Conservation (phyloP, 2,113 vertebrate species). For the Scopus umbretta region DNA sequence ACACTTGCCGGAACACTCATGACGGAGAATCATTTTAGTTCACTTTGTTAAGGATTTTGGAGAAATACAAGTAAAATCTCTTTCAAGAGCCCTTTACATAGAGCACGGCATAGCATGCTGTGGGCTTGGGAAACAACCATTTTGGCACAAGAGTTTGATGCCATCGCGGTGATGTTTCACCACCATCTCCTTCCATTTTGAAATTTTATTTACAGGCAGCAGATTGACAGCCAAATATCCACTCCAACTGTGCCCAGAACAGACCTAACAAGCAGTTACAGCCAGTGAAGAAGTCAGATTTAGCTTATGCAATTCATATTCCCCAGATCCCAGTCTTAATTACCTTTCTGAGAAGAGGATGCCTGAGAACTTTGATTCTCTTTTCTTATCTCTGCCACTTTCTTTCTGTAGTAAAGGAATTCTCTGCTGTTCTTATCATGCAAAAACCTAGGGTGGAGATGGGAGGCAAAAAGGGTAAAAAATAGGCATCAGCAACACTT, state of each 20-base stretch:
- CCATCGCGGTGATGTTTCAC: not conserved
- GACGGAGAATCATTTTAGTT: not conserved
- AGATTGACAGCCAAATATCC: not conserved
- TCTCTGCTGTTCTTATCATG: slow-evolving; percentile 90
- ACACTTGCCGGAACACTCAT: not conserved
- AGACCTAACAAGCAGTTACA: not conserved
- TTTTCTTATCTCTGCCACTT: slow-evolving; percentile 84
- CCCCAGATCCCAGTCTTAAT: not conserved
- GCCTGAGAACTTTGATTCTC: slow-evolving; percentile 67
- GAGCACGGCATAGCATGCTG: not conserved
- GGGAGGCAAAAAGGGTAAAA: not conserved
- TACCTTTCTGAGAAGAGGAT: slow-evolving; percentile 78
- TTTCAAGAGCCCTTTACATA: not conserved
- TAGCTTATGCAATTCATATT: fast-evolving
- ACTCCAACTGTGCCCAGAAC: not conserved
- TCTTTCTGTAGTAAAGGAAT: slow-evolving; percentile 95
- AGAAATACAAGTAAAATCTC: not conserved
- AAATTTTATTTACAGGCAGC: not conserved
- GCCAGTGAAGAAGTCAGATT: not conserved
- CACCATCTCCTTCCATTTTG: not conserved
- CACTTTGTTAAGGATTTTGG: not conserved
- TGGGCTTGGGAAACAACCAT: not conserved
- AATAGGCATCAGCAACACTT: not conserved
- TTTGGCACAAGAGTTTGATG: not conserved
- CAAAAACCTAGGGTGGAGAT: slow-evolving; percentile 81